Evolutionary conservation across 2,888 invertebrate genomes (phyloP).

Genomic region (Cryptus armator): DNA sequence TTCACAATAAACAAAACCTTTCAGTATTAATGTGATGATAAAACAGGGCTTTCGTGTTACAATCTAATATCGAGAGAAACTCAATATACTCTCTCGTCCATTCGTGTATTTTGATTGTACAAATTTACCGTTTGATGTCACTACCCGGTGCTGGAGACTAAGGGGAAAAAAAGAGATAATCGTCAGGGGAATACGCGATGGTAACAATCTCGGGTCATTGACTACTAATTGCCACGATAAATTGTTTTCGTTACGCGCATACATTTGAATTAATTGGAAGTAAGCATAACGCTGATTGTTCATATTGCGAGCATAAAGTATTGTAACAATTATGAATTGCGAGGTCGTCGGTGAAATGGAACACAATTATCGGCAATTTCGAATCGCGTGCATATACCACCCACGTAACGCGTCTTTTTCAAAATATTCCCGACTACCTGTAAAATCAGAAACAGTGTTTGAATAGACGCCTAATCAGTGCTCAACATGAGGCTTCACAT

Average conservation of each 20-base stretch:
- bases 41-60: constrained; percentile 16
- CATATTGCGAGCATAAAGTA: too few relatives aligned
- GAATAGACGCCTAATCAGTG: too few relatives aligned
- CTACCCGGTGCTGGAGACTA: neutral
- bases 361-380: too few relatives aligned
- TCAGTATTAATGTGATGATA: neutral
- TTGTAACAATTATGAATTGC: too few relatives aligned
- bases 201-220: neutral
- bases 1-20: neutral
- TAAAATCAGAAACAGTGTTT: too few relatives aligned
- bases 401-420: too few relatives aligned
- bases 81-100: neutral
- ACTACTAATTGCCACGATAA: constrained; percentile 1
- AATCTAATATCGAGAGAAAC: constrained; percentile 1
- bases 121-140: neutral
- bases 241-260: neutral
- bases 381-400: too few relatives aligned
- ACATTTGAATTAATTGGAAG: neutral
- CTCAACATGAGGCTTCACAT: too few relatives aligned
- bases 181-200: neutral
- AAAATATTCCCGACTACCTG: too few relatives aligned
- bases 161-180: neutral
- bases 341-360: too few relatives aligned
- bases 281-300: too few relatives aligned
- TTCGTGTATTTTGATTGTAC: neutral